Conservation (phyloP, 2,113 vertebrate species). For the Myodes glareolus region DNA sequence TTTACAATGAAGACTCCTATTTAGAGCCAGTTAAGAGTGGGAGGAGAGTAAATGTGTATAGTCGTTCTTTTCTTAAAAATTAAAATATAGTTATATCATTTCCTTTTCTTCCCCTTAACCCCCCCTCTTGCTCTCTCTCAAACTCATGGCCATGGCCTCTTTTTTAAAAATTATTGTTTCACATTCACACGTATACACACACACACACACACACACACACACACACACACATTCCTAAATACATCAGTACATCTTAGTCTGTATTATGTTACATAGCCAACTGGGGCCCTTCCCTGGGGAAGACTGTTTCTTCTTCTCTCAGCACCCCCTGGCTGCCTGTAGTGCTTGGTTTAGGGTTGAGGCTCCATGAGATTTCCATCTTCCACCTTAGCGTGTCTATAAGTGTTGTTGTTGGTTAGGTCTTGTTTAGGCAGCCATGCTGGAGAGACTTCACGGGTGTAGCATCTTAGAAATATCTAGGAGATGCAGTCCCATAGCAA, state of each 20-base stretch:
- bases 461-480: background rate
- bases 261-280: background rate
- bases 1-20: background rate
- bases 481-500: background rate
- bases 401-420: background rate
- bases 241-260: background rate
- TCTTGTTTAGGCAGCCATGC: background rate
- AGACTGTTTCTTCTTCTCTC: background rate
- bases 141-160: background rate
- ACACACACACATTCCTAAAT: background rate
- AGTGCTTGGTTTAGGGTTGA: background rate
- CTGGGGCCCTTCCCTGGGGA: background rate
- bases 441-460: background rate
- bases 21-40: background rate
- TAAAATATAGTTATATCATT: background rate
- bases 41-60: background rate
- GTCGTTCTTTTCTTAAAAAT: background rate
- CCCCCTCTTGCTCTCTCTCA: background rate
- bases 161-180: background rate
- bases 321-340: background rate
- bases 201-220: too few relatives aligned
- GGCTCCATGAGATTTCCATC: background rate
- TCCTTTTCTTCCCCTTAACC: background rate
- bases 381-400: background rate
- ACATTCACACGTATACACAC: background rate